Conservation (phyloP, 2,113 vertebrate genomes). For the Elephantulus edwardii region DNA sequence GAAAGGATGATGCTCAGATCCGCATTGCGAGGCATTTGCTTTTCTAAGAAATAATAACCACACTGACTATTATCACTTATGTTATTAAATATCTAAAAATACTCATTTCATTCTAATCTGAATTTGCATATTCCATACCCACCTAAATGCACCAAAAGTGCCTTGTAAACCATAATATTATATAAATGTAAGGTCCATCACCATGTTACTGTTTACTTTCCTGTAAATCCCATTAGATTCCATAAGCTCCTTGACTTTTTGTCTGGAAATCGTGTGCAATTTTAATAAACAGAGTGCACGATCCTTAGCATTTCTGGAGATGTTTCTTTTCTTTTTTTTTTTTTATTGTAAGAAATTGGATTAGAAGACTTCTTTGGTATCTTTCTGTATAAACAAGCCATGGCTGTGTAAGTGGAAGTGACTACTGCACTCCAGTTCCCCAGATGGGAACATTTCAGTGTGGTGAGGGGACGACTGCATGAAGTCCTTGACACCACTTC, state of each 20-base stretch:
- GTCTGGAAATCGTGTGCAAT: constrained; percentile 28
- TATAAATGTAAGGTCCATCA: background rate
- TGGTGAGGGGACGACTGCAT: rapidly evolving
- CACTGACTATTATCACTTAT: background rate
- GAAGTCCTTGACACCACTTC: constrained; percentile 54
- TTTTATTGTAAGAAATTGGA: background rate
- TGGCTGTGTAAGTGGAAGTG: background rate
- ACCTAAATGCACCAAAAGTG: background rate
- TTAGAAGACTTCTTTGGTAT: background rate
- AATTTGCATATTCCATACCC: background rate
- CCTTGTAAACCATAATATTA: background rate
- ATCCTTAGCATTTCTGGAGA: background rate
- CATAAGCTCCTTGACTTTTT: constrained; percentile 16
- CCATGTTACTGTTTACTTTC: background rate
- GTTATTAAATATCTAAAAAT: constrained; percentile 23
- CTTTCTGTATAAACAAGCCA: background rate
- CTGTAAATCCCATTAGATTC: background rate
- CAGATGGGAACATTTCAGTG: background rate
- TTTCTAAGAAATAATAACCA: constrained; percentile 33
- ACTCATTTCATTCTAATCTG: constrained; percentile 50
- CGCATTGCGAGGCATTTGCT: background rate
- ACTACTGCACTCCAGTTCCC: rapidly evolving
- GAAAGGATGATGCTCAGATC: background rate
- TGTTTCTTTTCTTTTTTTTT: too few relatives aligned
- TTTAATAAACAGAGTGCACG: background rate